Conservation (phyloP, 1,140 invertebrate species). For the Drosophila melanogaster region Release_6_plus_ISO1_MT NC_004354.4:19071001-19071500, state of each 20-base stretch:
- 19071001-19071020: slow-evolving; percentile 70
- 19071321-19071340: neutral
- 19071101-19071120: neutral
- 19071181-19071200: slow-evolving; percentile 25
- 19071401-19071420: too few relatives aligned
- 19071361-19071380: too few relatives aligned
- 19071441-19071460: too few relatives aligned
- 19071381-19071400: too few relatives aligned
- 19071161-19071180: slow-evolving; percentile 80
- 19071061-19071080: too few relatives aligned
- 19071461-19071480: too few relatives aligned
- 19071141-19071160: slow-evolving; percentile 79
- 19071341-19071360: too few relatives aligned
- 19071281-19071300: slow-evolving; percentile 21
- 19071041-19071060: neutral
- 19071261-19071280: slow-evolving; percentile 49
- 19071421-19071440: too few relatives aligned
- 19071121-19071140: slow-evolving; percentile 44
- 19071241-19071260: slow-evolving; percentile 73
- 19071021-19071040: slow-evolving; percentile 20
- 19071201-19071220: neutral
- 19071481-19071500: too few relatives aligned
- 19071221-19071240: slow-evolving; percentile 18
- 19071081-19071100: too few relatives aligned
- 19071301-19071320: neutral